phyloP scores from a whole-genome alignment of 1,140 invertebrate genomes.

The Diabrotica undecimpunctata region DNA sequence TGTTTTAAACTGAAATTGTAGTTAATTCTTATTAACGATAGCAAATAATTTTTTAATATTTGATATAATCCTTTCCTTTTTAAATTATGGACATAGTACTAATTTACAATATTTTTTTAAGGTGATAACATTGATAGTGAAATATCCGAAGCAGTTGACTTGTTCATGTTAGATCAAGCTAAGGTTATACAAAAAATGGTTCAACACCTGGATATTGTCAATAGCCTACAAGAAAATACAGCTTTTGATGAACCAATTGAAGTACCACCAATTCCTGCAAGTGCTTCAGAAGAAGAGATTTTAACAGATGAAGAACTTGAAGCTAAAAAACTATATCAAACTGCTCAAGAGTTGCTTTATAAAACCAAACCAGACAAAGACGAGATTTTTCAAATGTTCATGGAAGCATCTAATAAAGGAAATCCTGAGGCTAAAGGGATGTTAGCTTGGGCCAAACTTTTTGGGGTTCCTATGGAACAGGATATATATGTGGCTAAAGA shows the following conservation, averaged over 20 bases:
- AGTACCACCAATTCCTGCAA: slow-evolving; percentile 49
- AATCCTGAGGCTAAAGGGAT: slow-evolving; percentile 76
- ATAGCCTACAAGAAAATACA: slow-evolving; percentile 28
- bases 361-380: slow-evolving; percentile 63
- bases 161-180: slow-evolving; percentile 39
- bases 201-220: slow-evolving; percentile 37
- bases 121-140: slow-evolving; percentile 14
- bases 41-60: too few species aligned
- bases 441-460: slow-evolving; percentile 81
- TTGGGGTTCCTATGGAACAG: slow-evolving; percentile 72
- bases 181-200: slow-evolving; percentile 43
- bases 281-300: slow-evolving; percentile 46
- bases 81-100: neutral
- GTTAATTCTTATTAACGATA: too few species aligned
- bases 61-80: too few species aligned
- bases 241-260: slow-evolving; percentile 46
- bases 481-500: slow-evolving; percentile 72
- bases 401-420: slow-evolving; percentile 72
- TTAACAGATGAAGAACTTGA: slow-evolving; percentile 58
- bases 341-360: slow-evolving; percentile 62
- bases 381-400: slow-evolving; percentile 64
- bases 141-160: slow-evolving; percentile 29
- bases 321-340: slow-evolving; percentile 65
- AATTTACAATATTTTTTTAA: neutral
- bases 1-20: too few species aligned